A percentile compares a stretch with the other conserved stretches of the same genome.
These are phyloP conservation scores for Mustela nigripes DNA, from an alignment of 2,113 vertebrate species.

Conservation along the genomic window DNA sequence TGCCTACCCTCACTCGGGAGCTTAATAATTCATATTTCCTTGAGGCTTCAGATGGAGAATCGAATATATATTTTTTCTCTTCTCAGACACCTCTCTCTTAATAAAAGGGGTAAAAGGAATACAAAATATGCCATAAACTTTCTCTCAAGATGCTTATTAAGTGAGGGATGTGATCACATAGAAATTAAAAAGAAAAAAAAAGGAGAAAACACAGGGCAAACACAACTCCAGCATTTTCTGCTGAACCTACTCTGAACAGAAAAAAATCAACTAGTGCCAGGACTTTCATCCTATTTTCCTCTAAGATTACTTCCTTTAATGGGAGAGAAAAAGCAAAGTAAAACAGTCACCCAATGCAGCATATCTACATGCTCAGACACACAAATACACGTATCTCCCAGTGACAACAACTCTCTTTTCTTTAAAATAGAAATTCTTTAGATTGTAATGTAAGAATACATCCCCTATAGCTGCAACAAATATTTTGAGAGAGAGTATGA, in stretches of 20 bases:
- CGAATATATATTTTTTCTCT: neutral
- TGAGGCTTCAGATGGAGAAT: neutral
- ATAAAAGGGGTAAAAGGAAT: neutral
- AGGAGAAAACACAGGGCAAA: neutral
- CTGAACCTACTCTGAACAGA: neutral
- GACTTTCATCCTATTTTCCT: neutral
- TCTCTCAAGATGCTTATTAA: neutral
- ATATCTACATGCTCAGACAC: no score
- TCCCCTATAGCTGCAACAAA: slow-evolving; percentile 67
- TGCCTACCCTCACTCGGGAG: neutral
- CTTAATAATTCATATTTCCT: neutral
- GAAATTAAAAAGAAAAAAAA: neutral
- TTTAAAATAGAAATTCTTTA: slow-evolving; percentile 70
- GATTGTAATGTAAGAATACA: slow-evolving; percentile 1
- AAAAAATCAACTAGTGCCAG: neutral
- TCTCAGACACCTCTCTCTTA: neutral
- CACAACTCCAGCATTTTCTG: neutral
- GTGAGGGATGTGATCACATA: neutral
- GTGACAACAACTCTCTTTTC: neutral
- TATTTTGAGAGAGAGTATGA: slow-evolving; percentile 66
- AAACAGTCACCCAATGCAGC: neutral
- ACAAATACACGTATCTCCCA: neutral
- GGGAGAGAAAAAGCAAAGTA: neutral
- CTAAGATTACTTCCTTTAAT: slow-evolving; percentile 11
- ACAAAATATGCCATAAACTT: neutral